Base-by-base conservation (phyloP, 2,888 invertebrate genomes). In the Amphipyra tragopoginis region DNA sequence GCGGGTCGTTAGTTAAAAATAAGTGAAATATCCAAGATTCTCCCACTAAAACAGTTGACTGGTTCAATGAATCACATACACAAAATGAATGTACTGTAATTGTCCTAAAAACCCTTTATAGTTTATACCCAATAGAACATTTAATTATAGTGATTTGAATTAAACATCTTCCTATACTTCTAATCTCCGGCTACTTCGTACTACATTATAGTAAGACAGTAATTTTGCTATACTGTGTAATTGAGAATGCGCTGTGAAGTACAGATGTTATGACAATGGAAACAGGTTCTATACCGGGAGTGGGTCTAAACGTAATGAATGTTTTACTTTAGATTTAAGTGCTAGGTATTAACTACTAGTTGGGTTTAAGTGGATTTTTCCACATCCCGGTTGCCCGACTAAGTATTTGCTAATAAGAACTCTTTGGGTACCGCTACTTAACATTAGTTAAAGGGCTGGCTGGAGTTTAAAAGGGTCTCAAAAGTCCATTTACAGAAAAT, bases 241-340 rank as follows among this genome's bases (percentile, higher is more conserved):
- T 67, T 49, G 53, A 65, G 67, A 65, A 44, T 54, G 53, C 50
- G 49, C 42, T 57, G 54, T 47, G 49, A 49, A 56, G 65, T 56
- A 61, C 49, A 58, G 61, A 66, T 59, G 59, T 21, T 55, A 59
- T 55, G 59, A 72, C 67, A 75, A 75, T 72, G 48, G 51, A 13
- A 67, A 71, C 72, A 54, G 67, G 67, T 72, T 75, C 39, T 49
- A 2, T 10, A 53, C 61, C 38, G 33, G 57, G 59, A 61, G 40
- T 61, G 36, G 57, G 57, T 56, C 60, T 54, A 36, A 54, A 49
- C 38, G 52, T 70, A 70, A 70, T 53, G 49, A 44, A 56, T 71
- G 65, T 44, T 65, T 52, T 36, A 47, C 49, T 60, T 53, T 9
- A 47, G 52, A 70, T 51, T 69, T 70, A 58, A 64, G 54, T 64